Percentiles rank a stretch among this genome's conserved stretches.
These are phyloP conservation scores for Triplophysa rosa DNA, from an alignment of 2,113 vertebrate species.

Conservation along the genomic window DNA sequence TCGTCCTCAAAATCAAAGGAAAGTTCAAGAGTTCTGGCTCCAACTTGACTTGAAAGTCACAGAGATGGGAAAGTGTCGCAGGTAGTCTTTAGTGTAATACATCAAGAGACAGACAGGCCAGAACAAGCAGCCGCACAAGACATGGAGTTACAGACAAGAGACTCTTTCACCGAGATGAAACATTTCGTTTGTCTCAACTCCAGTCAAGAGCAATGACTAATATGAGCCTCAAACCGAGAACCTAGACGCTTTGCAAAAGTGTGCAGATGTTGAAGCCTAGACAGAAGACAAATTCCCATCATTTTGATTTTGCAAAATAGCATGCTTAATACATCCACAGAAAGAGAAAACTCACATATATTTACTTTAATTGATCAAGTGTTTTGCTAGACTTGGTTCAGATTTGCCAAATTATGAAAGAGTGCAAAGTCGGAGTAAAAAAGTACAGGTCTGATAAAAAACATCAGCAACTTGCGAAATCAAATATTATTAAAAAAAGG, in stretches of 20 bases:
- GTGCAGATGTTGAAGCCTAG: background rate
- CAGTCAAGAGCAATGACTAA: conserved; percentile 11
- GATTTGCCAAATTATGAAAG: too few relatives aligned
- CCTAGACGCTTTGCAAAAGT: background rate
- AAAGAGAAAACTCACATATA: background rate
- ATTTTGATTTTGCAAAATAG: background rate
- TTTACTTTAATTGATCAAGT: too few relatives aligned
- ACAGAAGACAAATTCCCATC: background rate
- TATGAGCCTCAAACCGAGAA: background rate
- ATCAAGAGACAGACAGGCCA: conserved; percentile 33
- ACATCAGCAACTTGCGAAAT: too few relatives aligned
- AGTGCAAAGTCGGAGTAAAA: too few relatives aligned
- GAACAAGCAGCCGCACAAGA: conserved; percentile 29
- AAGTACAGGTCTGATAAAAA: too few relatives aligned
- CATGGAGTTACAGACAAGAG: conserved; percentile 8
- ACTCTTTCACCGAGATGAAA: conserved; percentile 11
- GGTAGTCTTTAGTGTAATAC: conserved; percentile 35
- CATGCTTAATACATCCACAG: background rate
- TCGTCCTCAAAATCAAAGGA: conserved; percentile 15
- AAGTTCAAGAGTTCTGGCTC: conserved; percentile 13
- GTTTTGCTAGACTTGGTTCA: too few relatives aligned
- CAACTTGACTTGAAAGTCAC: conserved; percentile 29
- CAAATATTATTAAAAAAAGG: too few relatives aligned
- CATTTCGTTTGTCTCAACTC: conserved; percentile 7
- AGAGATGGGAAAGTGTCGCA: conserved; percentile 36